Conservation (phyloP, 2,113 vertebrate species). For the Oophaga pumilio region DNA sequence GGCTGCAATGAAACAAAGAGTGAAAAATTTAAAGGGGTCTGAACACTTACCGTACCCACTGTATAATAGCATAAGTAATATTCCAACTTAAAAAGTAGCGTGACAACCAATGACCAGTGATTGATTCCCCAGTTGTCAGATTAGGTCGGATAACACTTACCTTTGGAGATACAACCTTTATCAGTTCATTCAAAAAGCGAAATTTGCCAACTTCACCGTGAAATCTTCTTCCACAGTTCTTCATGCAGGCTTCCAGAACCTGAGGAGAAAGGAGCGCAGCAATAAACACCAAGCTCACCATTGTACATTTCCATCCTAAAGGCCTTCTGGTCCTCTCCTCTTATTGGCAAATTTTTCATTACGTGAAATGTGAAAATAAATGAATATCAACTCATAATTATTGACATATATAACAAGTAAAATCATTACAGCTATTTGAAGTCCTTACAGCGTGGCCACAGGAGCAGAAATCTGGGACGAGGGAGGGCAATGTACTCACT, state of each 20-base stretch:
- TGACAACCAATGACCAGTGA: background rate
- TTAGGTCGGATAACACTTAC: conserved; percentile 70
- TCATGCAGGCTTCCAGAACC: conserved; percentile 96
- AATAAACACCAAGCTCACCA: background rate
- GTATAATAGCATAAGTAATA: background rate
- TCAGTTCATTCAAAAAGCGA: conserved; percentile 92
- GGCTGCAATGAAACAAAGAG: too few species aligned
- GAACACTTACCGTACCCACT: too few species aligned
- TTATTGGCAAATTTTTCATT: background rate
- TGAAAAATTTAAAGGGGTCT: too few species aligned
- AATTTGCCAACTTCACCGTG: conserved; percentile 96
- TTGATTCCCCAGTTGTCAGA: background rate
- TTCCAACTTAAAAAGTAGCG: background rate
- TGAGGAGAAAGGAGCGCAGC: conserved; percentile 63
- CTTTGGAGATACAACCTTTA: conserved; percentile 96
- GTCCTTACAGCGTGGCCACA: background rate
- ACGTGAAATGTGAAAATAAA: too few species aligned
- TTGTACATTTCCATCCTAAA: background rate
- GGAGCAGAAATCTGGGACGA: background rate
- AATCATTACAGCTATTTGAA: too few species aligned
- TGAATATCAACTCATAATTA: too few species aligned
- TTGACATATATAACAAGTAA: too few species aligned
- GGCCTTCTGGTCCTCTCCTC: too few species aligned
- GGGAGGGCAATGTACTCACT: conserved; percentile 70
- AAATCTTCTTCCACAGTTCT: conserved; percentile 91